Evolutionary conservation across 2,113 vertebrate species (phyloP), one percentile per base, ranked within the genome.

Genomic region (Montifringilla adamsi): DNA sequence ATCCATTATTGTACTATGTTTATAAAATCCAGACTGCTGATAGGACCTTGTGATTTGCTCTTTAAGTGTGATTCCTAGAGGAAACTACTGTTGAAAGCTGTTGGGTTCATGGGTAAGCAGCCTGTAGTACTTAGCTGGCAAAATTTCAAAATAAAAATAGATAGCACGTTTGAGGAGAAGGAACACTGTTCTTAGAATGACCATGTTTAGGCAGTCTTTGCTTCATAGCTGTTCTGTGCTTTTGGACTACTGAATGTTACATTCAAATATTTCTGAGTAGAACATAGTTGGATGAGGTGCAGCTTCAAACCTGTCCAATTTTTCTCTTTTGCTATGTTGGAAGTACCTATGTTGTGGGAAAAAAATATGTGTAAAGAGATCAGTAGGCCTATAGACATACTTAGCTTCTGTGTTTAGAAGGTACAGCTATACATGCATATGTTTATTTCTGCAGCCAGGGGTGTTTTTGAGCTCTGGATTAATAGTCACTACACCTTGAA

Each of bases 81-180:
- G 72, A 90, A 72, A 30, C 64, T 56, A 8, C 58, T 1, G 2
- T 30, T 92, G 64, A 47, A 89, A 22, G 19, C 46, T 73, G 11
- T 44, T 95, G 35, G 53, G 30, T 30, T 59, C 70, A 44, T 67
- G 80, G 18, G 28, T 69, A 70, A 67, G 39, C n/a, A 77, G 58
- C 31, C 73, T 78, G 60, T 31, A 81, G 43, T 85, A 82, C 53
- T 66, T 75, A 41, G 74, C 86, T 75, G 70, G 72, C 86, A 74
- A n/a, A 62, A 75, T 89, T 86, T 67, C 94, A 91, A 70, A 94
- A 76, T n/a, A 79, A 75, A 95, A 95, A 95, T 85, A 95, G 95
- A 96, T 93, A 89, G 95, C 93, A n/a, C 50, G 33, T 95, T 84
- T 75, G 81, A 94, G 90, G 85, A 95, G 95, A 94, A 81, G 74